These are phyloP conservation scores for Apostichopus leukothele DNA, from an alignment of 53 echinoderm and acorn worm species.

Conservation along the genomic window DNA sequence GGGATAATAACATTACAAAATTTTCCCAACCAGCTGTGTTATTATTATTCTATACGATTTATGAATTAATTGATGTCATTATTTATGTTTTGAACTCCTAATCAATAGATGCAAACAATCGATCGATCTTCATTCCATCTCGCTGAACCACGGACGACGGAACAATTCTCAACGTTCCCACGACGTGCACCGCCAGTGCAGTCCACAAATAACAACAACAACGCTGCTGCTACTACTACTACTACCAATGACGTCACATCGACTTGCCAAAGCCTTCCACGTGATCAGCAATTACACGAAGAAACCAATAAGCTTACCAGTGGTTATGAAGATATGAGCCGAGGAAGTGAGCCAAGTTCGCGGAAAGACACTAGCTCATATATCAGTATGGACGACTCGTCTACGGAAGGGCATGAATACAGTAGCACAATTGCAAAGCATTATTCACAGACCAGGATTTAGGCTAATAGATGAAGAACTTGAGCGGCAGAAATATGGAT, in stretches of 20 bases:
- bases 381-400: slow-evolving; percentile 4
- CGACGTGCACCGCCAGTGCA: not conserved
- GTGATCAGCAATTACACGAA: not conserved
- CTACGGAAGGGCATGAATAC: slow-evolving; percentile 1
- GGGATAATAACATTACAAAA: no score
- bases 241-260: not conserved
- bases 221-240: not conserved
- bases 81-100: no score
- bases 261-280: not conserved
- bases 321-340: slow-evolving; percentile 31
- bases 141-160: not conserved
- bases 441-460: slow-evolving; percentile 13
- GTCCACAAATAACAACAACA: slow-evolving; percentile 12
- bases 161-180: slow-evolving; percentile 27
- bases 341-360: not conserved
- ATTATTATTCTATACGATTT: no score
- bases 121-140: slow-evolving; percentile 9
- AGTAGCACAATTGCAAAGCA: slow-evolving; percentile 28
- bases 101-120: slow-evolving; percentile 23
- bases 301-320: not conserved
- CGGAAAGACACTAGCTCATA: slow-evolving; percentile 8
- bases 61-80: no score
- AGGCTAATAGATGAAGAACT: not conserved
- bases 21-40: no score
- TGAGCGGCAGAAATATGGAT: no score